A percentile compares a stretch with the other conserved stretches of the same genome.
Conservation (phyloP, 2,113 vertebrate species). For the Chiloscyllium plagiosum region DNA sequence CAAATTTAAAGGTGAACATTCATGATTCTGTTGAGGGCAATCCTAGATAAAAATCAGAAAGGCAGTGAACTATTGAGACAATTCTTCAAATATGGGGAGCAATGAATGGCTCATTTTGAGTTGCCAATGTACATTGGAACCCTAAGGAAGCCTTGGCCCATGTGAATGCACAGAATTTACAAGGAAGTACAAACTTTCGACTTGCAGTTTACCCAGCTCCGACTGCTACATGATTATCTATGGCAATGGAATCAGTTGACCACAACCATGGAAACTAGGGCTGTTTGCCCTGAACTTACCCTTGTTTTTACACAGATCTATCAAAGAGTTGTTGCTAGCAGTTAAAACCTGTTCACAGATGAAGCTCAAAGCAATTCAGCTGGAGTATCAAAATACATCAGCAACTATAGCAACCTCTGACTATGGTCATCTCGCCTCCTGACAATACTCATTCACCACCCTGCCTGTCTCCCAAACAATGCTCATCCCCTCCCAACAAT, state of each 20-base stretch:
- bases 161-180: not conserved
- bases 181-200: not conserved
- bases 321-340: not conserved
- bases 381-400: too few relatives aligned
- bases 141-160: not conserved
- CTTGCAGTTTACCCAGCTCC: not conserved
- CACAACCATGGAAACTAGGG: not conserved
- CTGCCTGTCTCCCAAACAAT: too few relatives aligned
- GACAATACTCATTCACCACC: too few relatives aligned
- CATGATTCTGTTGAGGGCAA: not conserved
- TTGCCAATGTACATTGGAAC: too few relatives aligned
- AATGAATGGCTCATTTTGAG: not conserved
- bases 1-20: not conserved
- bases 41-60: not conserved
- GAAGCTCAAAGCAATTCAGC: too few relatives aligned
- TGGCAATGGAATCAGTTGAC: not conserved
- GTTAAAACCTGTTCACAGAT: not conserved
- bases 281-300: not conserved
- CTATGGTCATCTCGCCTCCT: too few relatives aligned
- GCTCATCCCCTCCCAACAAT: too few relatives aligned
- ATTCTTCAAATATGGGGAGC: not conserved
- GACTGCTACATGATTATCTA: not conserved
- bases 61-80: not conserved
- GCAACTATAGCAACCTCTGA: too few relatives aligned
- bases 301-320: not conserved